phyloP scores from a whole-genome alignment of 2,113 vertebrate genomes.

The Henicopernis longicauda region DNA sequence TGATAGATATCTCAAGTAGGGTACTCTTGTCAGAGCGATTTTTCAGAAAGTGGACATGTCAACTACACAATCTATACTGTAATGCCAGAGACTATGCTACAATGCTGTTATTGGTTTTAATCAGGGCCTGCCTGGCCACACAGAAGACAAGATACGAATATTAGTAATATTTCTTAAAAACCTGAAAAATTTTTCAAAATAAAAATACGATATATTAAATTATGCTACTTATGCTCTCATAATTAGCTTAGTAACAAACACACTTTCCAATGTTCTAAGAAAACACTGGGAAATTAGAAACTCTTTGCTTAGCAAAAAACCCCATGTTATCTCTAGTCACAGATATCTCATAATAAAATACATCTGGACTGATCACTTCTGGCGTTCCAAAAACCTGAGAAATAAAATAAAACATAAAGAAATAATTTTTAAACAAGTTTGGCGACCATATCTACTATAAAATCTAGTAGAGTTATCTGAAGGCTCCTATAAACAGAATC shows the following conservation, averaged over 20 bases:
- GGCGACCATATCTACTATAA: neutral
- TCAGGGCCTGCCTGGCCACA: neutral
- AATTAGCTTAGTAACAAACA: neutral
- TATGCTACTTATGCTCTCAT: neutral
- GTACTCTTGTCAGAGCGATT: neutral
- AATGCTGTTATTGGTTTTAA: neutral
- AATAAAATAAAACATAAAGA: neutral
- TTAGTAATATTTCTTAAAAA: neutral
- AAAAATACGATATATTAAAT: neutral
- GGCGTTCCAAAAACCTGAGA: neutral
- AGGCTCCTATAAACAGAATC: neutral
- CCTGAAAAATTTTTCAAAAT: neutral
- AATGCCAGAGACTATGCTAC: neutral
- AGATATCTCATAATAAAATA: neutral
- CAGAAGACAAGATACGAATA: neutral
- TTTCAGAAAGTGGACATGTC: neutral
- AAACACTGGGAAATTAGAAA: neutral
- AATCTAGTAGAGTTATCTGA: neutral
- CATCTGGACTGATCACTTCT: constrained; percentile 9
- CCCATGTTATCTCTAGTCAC: neutral
- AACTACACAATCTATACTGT: neutral
- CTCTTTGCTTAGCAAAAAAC: neutral
- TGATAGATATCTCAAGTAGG: neutral
- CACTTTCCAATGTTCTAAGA: neutral
- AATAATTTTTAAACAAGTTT: neutral